Evolutionary conservation across 2,113 vertebrate species (phyloP).

Genomic region (Jaculus jaculus): DNA sequence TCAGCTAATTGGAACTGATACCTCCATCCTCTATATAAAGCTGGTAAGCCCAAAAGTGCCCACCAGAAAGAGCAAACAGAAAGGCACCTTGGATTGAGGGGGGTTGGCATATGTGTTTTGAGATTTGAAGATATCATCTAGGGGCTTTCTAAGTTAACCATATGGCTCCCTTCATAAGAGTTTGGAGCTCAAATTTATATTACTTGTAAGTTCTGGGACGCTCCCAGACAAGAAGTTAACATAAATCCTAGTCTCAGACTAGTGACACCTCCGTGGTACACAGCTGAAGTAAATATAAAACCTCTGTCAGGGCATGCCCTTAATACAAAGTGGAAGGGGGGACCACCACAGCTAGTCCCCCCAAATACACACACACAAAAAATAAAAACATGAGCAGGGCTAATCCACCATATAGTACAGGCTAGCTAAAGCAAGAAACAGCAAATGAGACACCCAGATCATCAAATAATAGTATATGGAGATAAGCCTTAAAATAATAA

Average conservation of each 20-base stretch:
- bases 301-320: neutral
- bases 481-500: neutral
- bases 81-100: neutral
- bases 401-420: neutral
- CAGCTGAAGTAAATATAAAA: neutral
- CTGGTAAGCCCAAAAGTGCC: neutral
- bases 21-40: neutral
- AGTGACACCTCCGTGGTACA: neutral
- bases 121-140: neutral
- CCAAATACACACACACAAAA: neutral
- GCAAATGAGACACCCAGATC: neutral
- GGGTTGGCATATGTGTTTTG: neutral
- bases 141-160: neutral
- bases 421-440: neutral
- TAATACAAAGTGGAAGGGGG: neutral
- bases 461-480: neutral
- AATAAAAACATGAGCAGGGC: neutral
- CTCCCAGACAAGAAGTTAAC: neutral
- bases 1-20: neutral
- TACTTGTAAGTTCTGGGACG: neutral
- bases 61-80: neutral
- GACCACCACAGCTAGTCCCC: too few species aligned
- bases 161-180: neutral
- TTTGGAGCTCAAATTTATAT: neutral
- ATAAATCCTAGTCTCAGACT: neutral